A percentile compares a stretch with the other conserved stretches of the same genome.
Evolutionary conservation across 2,113 vertebrate genomes (phyloP).

Genomic region (Perca flavescens): DNA sequence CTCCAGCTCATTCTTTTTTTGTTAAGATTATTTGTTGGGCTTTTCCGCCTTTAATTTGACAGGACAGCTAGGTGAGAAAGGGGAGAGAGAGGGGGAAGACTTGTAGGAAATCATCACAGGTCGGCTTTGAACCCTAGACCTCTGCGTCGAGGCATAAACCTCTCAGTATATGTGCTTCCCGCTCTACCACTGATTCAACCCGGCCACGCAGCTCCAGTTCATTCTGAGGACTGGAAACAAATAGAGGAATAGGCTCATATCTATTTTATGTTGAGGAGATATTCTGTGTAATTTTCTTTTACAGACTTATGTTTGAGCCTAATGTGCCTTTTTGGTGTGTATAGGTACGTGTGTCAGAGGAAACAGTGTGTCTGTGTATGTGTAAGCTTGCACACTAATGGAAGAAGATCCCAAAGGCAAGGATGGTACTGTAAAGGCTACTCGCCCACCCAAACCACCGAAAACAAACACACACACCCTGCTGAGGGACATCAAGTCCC

Average conservation of each 20-base stretch:
- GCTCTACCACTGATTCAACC: no score
- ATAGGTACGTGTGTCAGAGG: background rate
- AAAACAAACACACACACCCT: conserved; percentile 21
- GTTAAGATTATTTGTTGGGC: no score
- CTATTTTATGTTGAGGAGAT: background rate
- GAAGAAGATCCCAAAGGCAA: conserved; percentile 34
- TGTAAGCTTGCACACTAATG: conserved; percentile 40
- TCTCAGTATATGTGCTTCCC: no score
- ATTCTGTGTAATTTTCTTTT: background rate
- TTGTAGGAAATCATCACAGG: no score
- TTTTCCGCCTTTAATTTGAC: no score
- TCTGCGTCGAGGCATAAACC: no score
- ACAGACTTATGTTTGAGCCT: background rate
- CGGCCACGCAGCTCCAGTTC: background rate
- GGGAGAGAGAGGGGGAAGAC: no score
- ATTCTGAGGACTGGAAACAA: background rate
- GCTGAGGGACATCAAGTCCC: conserved; percentile 3
- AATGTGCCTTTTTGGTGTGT: background rate
- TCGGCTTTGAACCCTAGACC: no score
- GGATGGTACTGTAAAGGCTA: conserved; percentile 2
- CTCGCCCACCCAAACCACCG: conserved; percentile 22
- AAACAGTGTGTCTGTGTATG: background rate
- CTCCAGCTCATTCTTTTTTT: conserved; percentile 24
- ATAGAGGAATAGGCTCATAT: background rate
- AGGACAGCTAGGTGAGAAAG: no score